Evolutionary conservation across 2,888 invertebrate species (phyloP).

Genomic region (Polyommatus icarus): DNA sequence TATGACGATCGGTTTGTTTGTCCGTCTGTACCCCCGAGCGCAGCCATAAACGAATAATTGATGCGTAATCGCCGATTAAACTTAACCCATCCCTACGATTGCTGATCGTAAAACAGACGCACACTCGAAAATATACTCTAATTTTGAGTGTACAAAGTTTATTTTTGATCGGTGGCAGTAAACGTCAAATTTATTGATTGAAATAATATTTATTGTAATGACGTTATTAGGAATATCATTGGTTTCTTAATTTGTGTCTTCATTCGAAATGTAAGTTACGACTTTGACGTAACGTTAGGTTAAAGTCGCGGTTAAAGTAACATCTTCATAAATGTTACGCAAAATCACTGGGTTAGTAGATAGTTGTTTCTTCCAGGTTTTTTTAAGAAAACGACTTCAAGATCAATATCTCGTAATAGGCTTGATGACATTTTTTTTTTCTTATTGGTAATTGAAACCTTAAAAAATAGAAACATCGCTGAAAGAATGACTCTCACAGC

Average conservation of each 20-base stretch:
- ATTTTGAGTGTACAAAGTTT: background rate
- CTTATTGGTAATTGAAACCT: too few relatives aligned
- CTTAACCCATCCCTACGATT: conserved; percentile 9
- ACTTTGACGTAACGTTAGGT: background rate
- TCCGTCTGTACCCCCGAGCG: background rate
- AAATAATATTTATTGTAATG: conserved; percentile 12
- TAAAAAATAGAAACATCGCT: too few relatives aligned
- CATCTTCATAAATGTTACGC: background rate
- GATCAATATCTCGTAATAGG: too few relatives aligned
- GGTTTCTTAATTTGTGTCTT: background rate
- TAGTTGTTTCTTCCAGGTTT: background rate
- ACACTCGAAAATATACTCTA: background rate
- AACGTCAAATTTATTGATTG: conserved; percentile 6
- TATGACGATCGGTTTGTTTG: background rate
- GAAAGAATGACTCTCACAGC: too few relatives aligned
- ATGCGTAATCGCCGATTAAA: conserved; percentile 1
- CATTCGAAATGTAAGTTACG: background rate
- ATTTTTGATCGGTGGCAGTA: background rate
- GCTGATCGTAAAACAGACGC: background rate
- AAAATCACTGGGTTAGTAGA: background rate
- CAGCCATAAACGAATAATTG: background rate
- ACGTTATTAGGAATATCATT: background rate
- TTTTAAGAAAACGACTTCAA: too few relatives aligned
- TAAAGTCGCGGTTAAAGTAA: background rate
- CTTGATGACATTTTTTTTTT: too few relatives aligned